A percentile compares a stretch with the other conserved stretches of the same genome.
phyloP scores from a whole-genome alignment of 2,888 invertebrate genomes.

The Dromius quadrimaculatus region DNA sequence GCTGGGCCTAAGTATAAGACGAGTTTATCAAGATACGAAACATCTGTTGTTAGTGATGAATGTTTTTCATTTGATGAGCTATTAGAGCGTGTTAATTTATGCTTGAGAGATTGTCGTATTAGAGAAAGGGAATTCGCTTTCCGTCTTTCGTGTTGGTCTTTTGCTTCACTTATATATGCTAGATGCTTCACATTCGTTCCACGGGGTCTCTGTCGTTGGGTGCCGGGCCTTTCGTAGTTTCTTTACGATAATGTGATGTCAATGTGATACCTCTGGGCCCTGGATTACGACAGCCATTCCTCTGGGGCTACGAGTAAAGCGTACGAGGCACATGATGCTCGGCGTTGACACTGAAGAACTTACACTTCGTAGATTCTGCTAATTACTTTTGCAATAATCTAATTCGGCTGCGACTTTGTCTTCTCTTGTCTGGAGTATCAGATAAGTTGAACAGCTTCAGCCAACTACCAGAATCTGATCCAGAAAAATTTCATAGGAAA shows the following conservation, averaged over 20 bases:
- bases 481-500: too few relatives aligned
- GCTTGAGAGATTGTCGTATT: too few relatives aligned
- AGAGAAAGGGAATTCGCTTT: too few relatives aligned
- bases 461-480: slow-evolving; percentile 27
- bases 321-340: slow-evolving; percentile 2
- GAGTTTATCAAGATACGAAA: too few relatives aligned
- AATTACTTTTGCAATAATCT: slow-evolving; percentile 51
- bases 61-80: too few relatives aligned
- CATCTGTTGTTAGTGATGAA: too few relatives aligned
- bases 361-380: slow-evolving; percentile 41
- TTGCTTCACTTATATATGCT: slow-evolving; percentile 5
- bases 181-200: slow-evolving; percentile 29
- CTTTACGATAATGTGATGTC: slow-evolving; percentile 51
- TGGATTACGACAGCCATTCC: slow-evolving; percentile 41
- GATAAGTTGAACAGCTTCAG: slow-evolving; percentile 4
- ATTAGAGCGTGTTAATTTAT: too few relatives aligned
- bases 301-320: slow-evolving; percentile 18
- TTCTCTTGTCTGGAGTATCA: slow-evolving; percentile 42
- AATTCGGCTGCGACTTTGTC: slow-evolving; percentile 48
- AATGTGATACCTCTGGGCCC: slow-evolving; percentile 41
- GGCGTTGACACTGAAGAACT: slow-evolving; percentile 21
- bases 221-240: slow-evolving; percentile 25
- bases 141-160: background rate
- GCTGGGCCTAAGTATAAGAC: too few relatives aligned
- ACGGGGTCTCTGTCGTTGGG: slow-evolving; percentile 3